These are phyloP conservation scores for Gnathonemus longibarbis DNA, from an alignment of 2,113 vertebrate genomes.

Conservation along the genomic window DNA sequence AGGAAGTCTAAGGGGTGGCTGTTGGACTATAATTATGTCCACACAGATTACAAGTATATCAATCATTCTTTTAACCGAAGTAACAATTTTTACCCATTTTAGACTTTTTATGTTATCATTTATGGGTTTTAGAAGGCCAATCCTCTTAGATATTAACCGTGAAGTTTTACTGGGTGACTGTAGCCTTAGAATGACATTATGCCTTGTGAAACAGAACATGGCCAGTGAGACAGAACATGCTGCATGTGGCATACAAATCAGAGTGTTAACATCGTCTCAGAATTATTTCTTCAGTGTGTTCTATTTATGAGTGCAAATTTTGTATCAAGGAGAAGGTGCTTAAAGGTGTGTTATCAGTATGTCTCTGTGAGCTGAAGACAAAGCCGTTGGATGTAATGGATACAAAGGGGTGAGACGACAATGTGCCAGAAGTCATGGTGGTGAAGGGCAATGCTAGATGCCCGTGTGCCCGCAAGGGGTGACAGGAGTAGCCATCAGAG, in stretches of 20 bases:
- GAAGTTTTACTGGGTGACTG: constrained; percentile 14
- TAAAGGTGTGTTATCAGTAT: background rate
- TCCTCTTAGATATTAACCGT: constrained; percentile 24
- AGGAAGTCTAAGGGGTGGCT: background rate
- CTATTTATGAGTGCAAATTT: constrained; percentile 16
- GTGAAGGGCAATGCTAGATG: background rate
- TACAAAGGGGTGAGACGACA: background rate
- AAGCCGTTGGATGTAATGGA: background rate
- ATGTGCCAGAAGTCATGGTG: background rate
- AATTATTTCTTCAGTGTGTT: background rate
- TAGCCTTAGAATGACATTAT: constrained; percentile 24
- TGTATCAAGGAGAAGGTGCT: constrained; percentile 12
- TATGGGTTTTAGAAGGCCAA: constrained; percentile 8
- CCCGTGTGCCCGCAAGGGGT: background rate
- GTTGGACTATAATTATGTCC: background rate
- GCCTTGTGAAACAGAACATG: constrained; percentile 12
- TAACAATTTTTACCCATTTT: constrained; percentile 31
- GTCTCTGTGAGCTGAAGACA: background rate
- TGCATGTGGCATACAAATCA: background rate
- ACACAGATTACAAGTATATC: background rate
- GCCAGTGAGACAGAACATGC: background rate
- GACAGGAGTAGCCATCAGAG: background rate
- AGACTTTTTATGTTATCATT: constrained; percentile 35
- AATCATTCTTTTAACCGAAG: constrained; percentile 35
- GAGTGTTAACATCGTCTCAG: constrained; percentile 11